phyloP scores from a whole-genome alignment of 2,113 vertebrate genomes.

The Upupa epops region DNA sequence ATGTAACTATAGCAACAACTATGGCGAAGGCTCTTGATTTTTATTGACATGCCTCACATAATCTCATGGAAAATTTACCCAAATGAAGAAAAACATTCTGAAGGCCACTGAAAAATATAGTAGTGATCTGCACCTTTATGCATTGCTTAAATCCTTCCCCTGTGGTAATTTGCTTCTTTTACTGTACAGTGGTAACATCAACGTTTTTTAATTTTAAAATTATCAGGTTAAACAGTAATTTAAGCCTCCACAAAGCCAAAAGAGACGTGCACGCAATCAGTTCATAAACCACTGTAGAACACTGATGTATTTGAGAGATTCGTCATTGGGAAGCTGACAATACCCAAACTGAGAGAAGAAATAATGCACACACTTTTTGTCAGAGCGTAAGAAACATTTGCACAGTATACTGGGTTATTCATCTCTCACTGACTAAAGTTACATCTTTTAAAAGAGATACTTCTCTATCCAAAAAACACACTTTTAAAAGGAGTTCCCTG shows the following conservation, averaged over 20 bases:
- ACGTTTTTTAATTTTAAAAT: slow-evolving; percentile 30
- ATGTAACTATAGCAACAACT: slow-evolving; percentile 51
- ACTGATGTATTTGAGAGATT: not conserved
- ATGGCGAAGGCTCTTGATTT: not conserved
- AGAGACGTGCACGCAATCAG: not conserved
- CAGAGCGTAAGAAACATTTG: slow-evolving; percentile 14
- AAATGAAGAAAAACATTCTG: not conserved
- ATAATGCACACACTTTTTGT: not conserved
- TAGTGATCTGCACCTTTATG: not conserved
- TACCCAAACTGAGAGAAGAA: not conserved
- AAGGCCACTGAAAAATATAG: slow-evolving; percentile 5
- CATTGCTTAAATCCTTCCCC: not conserved
- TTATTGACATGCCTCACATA: not conserved
- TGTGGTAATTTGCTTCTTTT: not conserved
- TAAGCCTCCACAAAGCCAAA: slow-evolving; percentile 26
- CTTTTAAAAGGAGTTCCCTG: not conserved
- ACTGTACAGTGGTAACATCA: not conserved
- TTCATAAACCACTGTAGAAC: not conserved
- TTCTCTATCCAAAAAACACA: not conserved
- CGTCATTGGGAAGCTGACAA: not conserved
- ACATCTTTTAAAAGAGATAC: not conserved
- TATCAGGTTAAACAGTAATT: not conserved
- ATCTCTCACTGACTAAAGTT: not conserved
- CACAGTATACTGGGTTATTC: not conserved
- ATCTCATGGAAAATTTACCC: not conserved